Evolutionary conservation across 2,888 invertebrate genomes (phyloP), one percentile per base, ranked within the genome.

Genomic region (Limnephilus auricula): DNA sequence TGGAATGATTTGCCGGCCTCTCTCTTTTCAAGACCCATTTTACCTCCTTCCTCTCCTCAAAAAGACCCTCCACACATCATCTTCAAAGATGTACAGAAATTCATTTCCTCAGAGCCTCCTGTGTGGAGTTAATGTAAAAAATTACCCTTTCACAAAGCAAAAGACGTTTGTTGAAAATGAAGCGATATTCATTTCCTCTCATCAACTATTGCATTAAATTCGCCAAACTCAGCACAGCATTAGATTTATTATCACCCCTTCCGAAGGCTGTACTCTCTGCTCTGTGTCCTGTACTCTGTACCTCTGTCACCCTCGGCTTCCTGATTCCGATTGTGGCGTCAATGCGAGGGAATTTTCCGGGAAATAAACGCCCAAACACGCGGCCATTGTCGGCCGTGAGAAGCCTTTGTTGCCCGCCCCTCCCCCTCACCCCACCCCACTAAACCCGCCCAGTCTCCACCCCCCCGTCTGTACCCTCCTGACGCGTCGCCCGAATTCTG

Each of bases 351-450:
- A 92, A 92, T 93, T 92, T 93, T 91, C 92, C 93, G 93, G 93
- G 89, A 93, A 91, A 93, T 93, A 93, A 93, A 92, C 93, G 90
- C 89, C 83, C 83, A 79, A 90, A 92, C 91, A 79, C 91, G 89
- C 88, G 40, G 65, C 83, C 89, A 91, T 93, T 92, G 93, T 93
- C 89, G 83, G 80, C 40, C 85, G 37, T 79, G 85, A 40, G 79
- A 30, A 79, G 31, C 32, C 79, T 86, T 86, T 86, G 86, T 86
- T 40, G 34, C 79, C 13, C 88, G 87, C 45, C 79, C 34, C 79
- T 78, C n/a, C 45, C 79, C 34, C 30, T 37, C 6, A 3, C 13
- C 65, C 45, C n/a, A 30, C 32, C 80, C 18, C 40, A 30, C 18
- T 40, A 5, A 13, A 13, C 80, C 78, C 31, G 40, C 79, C 84